These are phyloP conservation scores for Uloborus diversus DNA, from an alignment of 1,140 invertebrate species.

Conservation along the genomic window DNA sequence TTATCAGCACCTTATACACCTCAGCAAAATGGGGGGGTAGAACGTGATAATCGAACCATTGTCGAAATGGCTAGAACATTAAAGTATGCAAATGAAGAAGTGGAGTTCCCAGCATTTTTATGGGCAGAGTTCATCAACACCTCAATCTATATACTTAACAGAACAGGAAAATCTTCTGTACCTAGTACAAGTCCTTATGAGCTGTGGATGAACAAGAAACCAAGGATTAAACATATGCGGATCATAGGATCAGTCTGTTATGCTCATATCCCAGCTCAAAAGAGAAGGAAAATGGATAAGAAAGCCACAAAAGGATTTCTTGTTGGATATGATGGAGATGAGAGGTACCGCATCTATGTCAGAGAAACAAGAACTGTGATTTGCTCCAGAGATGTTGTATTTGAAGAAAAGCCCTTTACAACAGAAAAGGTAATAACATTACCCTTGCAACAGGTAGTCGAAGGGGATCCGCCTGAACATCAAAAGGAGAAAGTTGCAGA, in stretches of 20 bases:
- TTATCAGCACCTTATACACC: conserved; percentile 47
- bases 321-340: conserved; percentile 51
- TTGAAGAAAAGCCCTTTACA: conserved; percentile 1
- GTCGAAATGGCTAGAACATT: conserved; percentile 6
- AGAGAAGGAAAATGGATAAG: conserved; percentile 39
- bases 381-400: neutral
- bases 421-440: neutral
- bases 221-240: conserved; percentile 11
- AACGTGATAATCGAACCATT: conserved; percentile 29
- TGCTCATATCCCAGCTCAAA: conserved; percentile 24
- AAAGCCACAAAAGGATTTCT: conserved; percentile 25
- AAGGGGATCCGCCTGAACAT: neutral
- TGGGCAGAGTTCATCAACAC: conserved; percentile 9
- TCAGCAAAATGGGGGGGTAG: conserved; percentile 29
- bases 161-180: neutral
- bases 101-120: neutral
- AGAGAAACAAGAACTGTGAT: neutral
- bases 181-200: conserved; percentile 20
- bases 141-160: conserved; percentile 5
- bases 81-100: neutral
- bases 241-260: conserved; percentile 39
- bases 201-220: conserved; percentile 23
- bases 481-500: neutral
- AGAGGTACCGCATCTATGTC: neutral
- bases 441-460: neutral